Percentiles rank a stretch among this genome's conserved stretches.
phyloP scores from a whole-genome alignment of 37 sponge, comb jelly and placozoan species.

The Oopsacas minuta region DNA sequence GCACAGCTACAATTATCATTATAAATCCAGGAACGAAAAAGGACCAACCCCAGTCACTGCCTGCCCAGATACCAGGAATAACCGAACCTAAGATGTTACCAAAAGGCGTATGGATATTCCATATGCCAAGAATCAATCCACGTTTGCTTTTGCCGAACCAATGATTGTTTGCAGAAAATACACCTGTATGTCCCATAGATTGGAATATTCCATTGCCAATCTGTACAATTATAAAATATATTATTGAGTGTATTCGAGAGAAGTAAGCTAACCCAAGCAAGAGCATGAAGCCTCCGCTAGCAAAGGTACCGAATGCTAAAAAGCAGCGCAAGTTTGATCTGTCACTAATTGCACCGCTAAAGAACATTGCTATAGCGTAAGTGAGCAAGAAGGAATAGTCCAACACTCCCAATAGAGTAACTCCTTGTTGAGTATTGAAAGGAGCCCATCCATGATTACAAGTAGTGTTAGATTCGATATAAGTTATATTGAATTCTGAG shows the following conservation, averaged over 20 bases:
- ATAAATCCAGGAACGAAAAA: slow-evolving; percentile 54
- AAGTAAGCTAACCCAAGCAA: background rate
- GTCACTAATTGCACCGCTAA: background rate
- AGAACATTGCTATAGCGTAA: background rate
- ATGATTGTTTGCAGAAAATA: slow-evolving; percentile 7
- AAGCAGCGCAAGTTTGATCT: background rate
- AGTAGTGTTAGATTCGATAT: background rate
- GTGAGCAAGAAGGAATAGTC: slow-evolving; percentile 19
- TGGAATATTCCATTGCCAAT: background rate
- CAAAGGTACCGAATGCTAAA: background rate
- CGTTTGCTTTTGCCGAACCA: slow-evolving; percentile 28
- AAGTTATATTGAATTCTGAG: background rate
- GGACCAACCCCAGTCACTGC: slow-evolving; percentile 25
- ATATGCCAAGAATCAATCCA: slow-evolving; percentile 39
- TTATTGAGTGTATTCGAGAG: background rate
- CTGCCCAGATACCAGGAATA: slow-evolving; percentile 25
- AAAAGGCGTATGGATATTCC: slow-evolving; percentile 51
- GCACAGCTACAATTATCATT: slow-evolving; percentile 30
- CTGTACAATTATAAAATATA: background rate
- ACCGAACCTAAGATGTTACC: slow-evolving; percentile 46
- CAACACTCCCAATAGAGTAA: background rate
- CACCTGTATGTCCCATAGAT: background rate
- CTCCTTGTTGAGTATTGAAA: slow-evolving; percentile 23
- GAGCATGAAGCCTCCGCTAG: background rate
- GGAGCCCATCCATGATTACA: slow-evolving; percentile 35